Evolutionary conservation across 2,113 vertebrate genomes (phyloP).

Genomic region (Colinus virginianus): DNA sequence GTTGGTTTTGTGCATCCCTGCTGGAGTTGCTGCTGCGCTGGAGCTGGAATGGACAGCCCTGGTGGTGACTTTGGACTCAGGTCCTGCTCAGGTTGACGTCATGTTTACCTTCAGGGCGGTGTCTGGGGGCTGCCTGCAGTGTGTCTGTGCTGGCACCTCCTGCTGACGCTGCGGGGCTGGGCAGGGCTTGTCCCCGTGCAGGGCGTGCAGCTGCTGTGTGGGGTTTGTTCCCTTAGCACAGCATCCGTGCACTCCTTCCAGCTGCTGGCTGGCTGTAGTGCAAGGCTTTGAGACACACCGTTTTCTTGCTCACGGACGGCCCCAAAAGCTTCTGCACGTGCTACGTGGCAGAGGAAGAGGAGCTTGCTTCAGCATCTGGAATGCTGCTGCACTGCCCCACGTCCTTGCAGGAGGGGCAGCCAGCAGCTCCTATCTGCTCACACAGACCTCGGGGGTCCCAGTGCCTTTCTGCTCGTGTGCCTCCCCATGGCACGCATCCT

Average conservation of each 20-base stretch:
- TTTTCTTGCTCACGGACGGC: neutral
- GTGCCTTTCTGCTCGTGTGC: neutral
- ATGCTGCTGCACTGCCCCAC: neutral
- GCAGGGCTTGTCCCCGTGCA: neutral
- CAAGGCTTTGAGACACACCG: accelerated
- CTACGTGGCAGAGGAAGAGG: neutral
- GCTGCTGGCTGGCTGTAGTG: neutral
- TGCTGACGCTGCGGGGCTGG: neutral
- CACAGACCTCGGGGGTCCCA: neutral
- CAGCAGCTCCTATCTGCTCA: neutral
- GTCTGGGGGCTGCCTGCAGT: neutral
- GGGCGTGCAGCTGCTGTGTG: neutral
- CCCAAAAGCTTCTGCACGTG: neutral
- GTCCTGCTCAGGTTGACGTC: neutral
- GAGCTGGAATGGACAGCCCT: neutral
- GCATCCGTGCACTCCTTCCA: neutral
- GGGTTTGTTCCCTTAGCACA: neutral
- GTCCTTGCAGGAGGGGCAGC: neutral
- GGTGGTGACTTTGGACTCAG: accelerated
- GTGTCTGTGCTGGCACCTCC: neutral
- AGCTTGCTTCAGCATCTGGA: neutral
- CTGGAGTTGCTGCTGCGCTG: neutral
- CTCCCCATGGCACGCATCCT: neutral
- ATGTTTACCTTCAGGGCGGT: neutral
- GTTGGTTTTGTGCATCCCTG: neutral